A percentile compares a stretch with the other conserved stretches of the same genome.
These are phyloP conservation scores for Latrodectus hesperus DNA, from an alignment of 2,888 invertebrate genomes.

Conservation along the genomic window DNA sequence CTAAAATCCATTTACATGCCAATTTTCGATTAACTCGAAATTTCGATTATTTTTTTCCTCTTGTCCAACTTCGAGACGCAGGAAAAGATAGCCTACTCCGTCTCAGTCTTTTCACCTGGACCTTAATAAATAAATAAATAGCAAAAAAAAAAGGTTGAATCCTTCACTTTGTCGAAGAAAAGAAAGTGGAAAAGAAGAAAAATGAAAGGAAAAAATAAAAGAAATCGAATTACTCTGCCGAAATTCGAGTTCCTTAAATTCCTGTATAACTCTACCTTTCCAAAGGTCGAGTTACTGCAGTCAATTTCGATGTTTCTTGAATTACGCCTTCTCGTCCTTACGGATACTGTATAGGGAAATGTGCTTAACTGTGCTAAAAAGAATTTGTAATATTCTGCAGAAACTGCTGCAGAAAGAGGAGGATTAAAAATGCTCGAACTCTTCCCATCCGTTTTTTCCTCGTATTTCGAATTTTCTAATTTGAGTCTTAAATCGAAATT, in stretches of 20 bases:
- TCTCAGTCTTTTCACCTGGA: slow-evolving; percentile 19
- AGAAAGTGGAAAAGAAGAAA: slow-evolving; percentile 20
- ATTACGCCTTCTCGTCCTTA: slow-evolving; percentile 13
- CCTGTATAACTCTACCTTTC: slow-evolving; percentile 8
- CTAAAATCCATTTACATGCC: slow-evolving; percentile 63
- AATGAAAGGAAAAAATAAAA: slow-evolving; percentile 19
- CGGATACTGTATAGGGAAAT: slow-evolving; percentile 13
- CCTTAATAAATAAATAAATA: slow-evolving; percentile 11
- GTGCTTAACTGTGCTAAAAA: slow-evolving; percentile 14
- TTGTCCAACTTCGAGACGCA: neutral
- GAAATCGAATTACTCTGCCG: slow-evolving; percentile 56
- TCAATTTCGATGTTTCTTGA: slow-evolving; percentile 33
- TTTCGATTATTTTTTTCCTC: slow-evolving; percentile 13
- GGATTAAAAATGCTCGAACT: neutral
- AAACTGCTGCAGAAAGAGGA: neutral
- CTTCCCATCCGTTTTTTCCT: neutral
- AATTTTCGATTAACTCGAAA: slow-evolving; percentile 55
- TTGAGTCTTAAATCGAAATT: slow-evolving; percentile 5
- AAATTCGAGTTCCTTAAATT: slow-evolving; percentile 55
- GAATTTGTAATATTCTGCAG: slow-evolving; percentile 2
- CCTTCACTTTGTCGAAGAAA: neutral
- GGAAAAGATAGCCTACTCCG: neutral
- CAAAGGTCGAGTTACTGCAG: slow-evolving; percentile 23
- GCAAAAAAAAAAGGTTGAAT: neutral
- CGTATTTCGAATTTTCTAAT: slow-evolving; percentile 5